phyloP scores from a whole-genome alignment of 2,797 vertebrate genomes.

The Anguilla megastoma region DNA sequence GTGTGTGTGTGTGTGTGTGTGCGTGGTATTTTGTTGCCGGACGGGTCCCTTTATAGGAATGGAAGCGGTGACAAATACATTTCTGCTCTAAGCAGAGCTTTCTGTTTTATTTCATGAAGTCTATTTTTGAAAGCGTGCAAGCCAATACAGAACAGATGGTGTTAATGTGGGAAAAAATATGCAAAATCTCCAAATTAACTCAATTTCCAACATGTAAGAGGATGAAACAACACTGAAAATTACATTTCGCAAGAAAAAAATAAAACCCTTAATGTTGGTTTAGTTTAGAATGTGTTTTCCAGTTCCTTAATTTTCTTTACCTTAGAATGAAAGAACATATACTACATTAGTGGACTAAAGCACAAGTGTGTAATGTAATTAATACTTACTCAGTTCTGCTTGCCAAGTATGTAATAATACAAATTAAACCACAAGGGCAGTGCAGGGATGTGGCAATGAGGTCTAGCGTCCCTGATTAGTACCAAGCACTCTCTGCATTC shows the following conservation, averaged over 20 bases:
- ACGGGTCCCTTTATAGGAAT: neutral
- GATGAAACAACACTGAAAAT: slow-evolving; percentile 27
- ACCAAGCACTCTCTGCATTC: neutral
- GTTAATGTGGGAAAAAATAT: slow-evolving; percentile 39
- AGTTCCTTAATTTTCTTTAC: slow-evolving; percentile 34
- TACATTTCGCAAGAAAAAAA: slow-evolving; percentile 47
- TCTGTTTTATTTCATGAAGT: slow-evolving; percentile 44
- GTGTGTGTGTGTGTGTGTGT: slow-evolving; percentile 24
- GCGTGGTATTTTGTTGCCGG: slow-evolving; percentile 31
- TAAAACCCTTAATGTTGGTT: slow-evolving; percentile 41
- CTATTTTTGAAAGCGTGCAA: slow-evolving; percentile 38
- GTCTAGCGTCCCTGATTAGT: neutral
- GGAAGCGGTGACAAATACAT: neutral
- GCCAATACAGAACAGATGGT: slow-evolving; percentile 53
- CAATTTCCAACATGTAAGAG: slow-evolving; percentile 41
- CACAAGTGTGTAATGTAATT: slow-evolving; percentile 42
- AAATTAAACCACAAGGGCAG: slow-evolving; percentile 25
- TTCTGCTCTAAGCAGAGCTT: neutral
- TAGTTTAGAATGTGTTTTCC: slow-evolving; percentile 38
- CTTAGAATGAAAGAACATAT: slow-evolving; percentile 48
- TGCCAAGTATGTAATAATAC: slow-evolving; percentile 36
- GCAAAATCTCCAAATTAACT: slow-evolving; percentile 34
- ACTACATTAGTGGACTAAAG: slow-evolving; percentile 38
- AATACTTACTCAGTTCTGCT: slow-evolving; percentile 20
- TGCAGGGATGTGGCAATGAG: neutral